Percentiles rank a stretch among this genome's conserved stretches.
Evolutionary conservation across 1,140 invertebrate genomes (phyloP).

Genomic region (Melitaea cinxia): DNA sequence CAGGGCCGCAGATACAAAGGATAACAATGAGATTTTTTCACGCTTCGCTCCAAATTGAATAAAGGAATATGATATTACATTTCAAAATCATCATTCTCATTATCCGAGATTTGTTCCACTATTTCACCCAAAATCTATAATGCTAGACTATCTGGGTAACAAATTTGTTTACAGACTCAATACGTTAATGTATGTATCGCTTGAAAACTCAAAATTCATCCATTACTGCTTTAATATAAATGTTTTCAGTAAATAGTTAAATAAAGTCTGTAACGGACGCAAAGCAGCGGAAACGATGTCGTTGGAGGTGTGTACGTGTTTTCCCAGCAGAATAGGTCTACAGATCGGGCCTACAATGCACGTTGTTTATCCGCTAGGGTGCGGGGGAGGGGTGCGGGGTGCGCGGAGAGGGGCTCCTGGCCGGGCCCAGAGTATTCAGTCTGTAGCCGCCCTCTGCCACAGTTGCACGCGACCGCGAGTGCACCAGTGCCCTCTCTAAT

Average conservation of each 20-base stretch:
- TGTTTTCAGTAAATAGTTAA: background rate
- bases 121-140: constrained; percentile 69
- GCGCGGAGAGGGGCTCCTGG: constrained; percentile 67
- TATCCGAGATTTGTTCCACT: constrained; percentile 27
- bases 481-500: constrained; percentile 56
- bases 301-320: constrained; percentile 52
- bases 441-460: constrained; percentile 63
- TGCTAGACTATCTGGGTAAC: constrained; percentile 64
- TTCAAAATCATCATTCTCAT: constrained; percentile 19
- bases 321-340: constrained; percentile 55
- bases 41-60: constrained; percentile 19
- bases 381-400: constrained; percentile 52
- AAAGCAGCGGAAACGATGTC: constrained; percentile 25
- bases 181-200: constrained; percentile 11
- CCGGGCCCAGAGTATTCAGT: constrained; percentile 72
- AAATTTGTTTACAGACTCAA: constrained; percentile 61
- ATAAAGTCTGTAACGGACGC: constrained; percentile 41
- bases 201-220: constrained; percentile 10
- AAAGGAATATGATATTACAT: constrained; percentile 14
- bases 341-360: constrained; percentile 78
- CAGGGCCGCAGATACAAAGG: constrained; percentile 15
- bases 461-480: constrained; percentile 63
- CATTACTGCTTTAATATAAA: constrained; percentile 25
- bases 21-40: constrained; percentile 25
- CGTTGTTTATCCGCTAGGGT: constrained; percentile 77